Base-by-base conservation (phyloP, 2,888 invertebrate genomes). In the Entomobrya multifasciata region DNA sequence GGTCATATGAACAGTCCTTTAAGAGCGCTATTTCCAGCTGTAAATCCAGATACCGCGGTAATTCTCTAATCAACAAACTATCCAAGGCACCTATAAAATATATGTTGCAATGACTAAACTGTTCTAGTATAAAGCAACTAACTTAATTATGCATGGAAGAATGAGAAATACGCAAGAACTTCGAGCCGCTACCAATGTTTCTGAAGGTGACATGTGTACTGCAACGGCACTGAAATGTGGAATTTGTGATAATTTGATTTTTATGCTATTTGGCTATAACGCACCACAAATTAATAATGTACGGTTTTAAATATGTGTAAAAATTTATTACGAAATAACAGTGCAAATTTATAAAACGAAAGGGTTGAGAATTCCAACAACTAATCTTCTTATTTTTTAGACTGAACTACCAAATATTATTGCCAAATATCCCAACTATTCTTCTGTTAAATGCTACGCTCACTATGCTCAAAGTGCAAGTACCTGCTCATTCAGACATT, bases 271-370 rank as follows among this genome's bases (percentile, higher is more conserved):
- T 25, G 86, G 79, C 36, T 72, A 52, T 25, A 62, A 86, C 30
- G 72, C 86, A 11, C 36, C 72, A 8, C 86, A 86, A 74, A 30
- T 55, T 8, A 86, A 86, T 79, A 62, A 79, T 36, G 86, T 86
- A 74, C 27, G 22, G 57, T 3, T 47, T 30, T 30, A 5, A 8
- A 30, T 20, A 22, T 49, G n/a, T n/a, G n/a, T n/a, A n/a, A n/a
- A n/a, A n/a, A n/a, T n/a, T n/a, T n/a, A n/a, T n/a, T 17, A n/a
- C n/a, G n/a, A n/a, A n/a, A n/a, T n/a, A n/a, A n/a, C n/a, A 49
- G 4, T 11, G 13, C n/a, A 52, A 52, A 17, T 52, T 17, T 52
- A 3, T 36, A 36, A 36, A 36, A 6, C 36, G 5, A 36, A 4
- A 36, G 1, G 4, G n/a, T 17, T 4, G 17, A 52, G 10, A n/a